phyloP scores from a whole-genome alignment of 2,797 vertebrate genomes.

The Sciurus vulgaris region DNA sequence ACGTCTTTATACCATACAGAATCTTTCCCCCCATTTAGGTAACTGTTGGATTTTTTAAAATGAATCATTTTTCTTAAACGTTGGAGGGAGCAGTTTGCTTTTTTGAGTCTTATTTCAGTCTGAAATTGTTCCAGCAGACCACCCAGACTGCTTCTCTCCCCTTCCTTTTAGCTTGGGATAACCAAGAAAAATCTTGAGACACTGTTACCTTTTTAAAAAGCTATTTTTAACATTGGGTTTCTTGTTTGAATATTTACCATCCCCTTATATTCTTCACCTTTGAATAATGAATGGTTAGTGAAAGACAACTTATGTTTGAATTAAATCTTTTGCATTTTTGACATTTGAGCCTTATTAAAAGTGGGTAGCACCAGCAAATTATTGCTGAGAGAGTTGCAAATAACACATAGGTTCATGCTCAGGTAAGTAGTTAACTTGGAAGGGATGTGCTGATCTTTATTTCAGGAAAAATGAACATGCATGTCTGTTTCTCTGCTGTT shows the following conservation, averaged over 20 bases:
- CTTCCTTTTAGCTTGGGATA: conserved; percentile 31
- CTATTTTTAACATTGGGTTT: conserved; percentile 34
- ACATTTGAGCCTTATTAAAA: conserved; percentile 42
- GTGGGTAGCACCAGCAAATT: background rate
- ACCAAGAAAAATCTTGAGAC: background rate
- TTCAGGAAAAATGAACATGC: background rate
- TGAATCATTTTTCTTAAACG: conserved; percentile 68
- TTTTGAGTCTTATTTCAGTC: conserved; percentile 63
- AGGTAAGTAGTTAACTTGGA: conserved; percentile 23
- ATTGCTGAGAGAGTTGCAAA: conserved; percentile 54
- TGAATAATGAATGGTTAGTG: conserved; percentile 50
- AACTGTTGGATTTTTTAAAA: conserved; percentile 71
- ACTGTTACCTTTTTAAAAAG: conserved; percentile 38
- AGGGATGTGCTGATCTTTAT: background rate
- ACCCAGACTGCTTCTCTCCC: background rate
- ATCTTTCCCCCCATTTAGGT: background rate
- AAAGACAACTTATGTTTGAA: conserved; percentile 50
- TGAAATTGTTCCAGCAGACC: conserved; percentile 64
- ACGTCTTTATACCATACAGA: background rate
- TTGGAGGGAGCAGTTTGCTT: conserved; percentile 63
- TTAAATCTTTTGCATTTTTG: conserved; percentile 64
- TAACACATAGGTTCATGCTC: background rate
- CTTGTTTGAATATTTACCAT: conserved; percentile 1
- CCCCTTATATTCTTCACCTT: background rate
- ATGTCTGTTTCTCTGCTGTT: background rate